Percentiles rank a stretch among this genome's conserved stretches.
These are phyloP conservation scores for Onychostruthus taczanowskii DNA, from an alignment of 2,113 vertebrate species.

Conservation along the genomic window DNA sequence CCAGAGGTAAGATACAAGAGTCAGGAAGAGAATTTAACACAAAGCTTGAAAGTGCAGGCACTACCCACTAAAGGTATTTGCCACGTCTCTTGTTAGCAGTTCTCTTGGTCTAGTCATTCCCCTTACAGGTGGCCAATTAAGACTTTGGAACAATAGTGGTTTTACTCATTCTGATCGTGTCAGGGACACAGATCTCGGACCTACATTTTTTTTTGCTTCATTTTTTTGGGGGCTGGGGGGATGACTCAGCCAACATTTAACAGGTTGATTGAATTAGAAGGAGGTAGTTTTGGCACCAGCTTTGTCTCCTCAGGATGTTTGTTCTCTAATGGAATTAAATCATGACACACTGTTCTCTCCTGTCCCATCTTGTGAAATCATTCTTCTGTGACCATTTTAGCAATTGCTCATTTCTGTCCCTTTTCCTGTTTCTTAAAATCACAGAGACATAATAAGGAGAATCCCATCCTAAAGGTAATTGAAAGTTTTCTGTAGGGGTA, in stretches of 20 bases:
- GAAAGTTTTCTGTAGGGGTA: not conserved
- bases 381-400: not conserved
- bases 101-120: not conserved
- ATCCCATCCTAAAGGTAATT: not conserved
- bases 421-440: not conserved
- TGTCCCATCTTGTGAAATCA: not conserved
- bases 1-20: not conserved
- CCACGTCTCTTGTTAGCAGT: not conserved
- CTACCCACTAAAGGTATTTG: not conserved
- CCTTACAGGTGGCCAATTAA: not conserved
- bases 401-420: not conserved
- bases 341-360: not conserved
- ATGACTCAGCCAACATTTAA: not conserved
- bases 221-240: not conserved
- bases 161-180: not conserved
- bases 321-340: not conserved
- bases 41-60: not conserved
- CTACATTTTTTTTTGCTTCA: not conserved
- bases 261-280: not conserved
- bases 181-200: not conserved
- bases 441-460: not conserved
- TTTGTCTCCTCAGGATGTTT: not conserved
- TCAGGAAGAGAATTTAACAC: not conserved
- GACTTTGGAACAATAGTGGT: not conserved
- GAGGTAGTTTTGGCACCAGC: not conserved